Conservation (phyloP, 2,797 vertebrate genomes). For the Enteromius treurensis region DNA sequence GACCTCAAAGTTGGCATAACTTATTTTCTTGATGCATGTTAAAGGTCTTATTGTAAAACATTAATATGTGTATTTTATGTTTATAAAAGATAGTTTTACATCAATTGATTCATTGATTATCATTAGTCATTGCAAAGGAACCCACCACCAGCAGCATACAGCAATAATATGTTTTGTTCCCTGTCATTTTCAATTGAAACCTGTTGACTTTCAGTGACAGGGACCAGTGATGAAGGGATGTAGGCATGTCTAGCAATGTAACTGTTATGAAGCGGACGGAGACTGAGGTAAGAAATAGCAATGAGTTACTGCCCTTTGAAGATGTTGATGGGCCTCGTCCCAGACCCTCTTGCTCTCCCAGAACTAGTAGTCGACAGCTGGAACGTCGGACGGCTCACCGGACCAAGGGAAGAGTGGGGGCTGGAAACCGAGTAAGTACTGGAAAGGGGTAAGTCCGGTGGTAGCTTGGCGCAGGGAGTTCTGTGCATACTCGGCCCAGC, state of each 20-base stretch:
- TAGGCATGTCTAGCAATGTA: background rate
- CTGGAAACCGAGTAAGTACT: too few relatives aligned
- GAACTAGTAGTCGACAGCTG: too few relatives aligned
- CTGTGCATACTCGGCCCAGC: too few relatives aligned
- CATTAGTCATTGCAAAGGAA: background rate
- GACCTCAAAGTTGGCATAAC: background rate
- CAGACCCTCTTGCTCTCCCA: too few relatives aligned
- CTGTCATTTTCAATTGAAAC: background rate
- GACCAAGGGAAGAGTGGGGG: too few relatives aligned
- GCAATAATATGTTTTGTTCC: background rate
- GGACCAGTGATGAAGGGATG: background rate
- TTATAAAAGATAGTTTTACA: background rate
- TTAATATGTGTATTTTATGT: background rate
- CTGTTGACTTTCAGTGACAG: background rate
- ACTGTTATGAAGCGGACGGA: too few relatives aligned
- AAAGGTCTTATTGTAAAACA: background rate
- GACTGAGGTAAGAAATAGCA: too few relatives aligned
- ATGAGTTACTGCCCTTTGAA: too few relatives aligned
- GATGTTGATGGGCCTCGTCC: too few relatives aligned
- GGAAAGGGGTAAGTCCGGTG: too few relatives aligned
- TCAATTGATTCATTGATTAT: background rate
- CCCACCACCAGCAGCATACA: background rate
- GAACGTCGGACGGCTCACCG: too few relatives aligned
- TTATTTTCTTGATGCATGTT: background rate
- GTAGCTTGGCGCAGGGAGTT: too few relatives aligned